Percentiles rank a stretch among this genome's conserved stretches.
These are phyloP conservation scores for Micropterix aruncella DNA, from an alignment of 2,888 invertebrate species.

Conservation along the genomic window DNA sequence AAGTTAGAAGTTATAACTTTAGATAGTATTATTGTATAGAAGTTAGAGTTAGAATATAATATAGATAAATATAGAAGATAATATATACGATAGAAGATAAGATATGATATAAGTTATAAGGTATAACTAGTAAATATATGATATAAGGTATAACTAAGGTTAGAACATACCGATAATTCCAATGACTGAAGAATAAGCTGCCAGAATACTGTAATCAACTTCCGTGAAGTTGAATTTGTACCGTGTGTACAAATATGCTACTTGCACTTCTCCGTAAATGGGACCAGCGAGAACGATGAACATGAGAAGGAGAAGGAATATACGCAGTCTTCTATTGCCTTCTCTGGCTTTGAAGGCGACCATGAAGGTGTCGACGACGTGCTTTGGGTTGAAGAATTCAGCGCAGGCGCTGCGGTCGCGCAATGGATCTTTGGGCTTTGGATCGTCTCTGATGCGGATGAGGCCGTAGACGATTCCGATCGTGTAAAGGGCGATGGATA, in stretches of 20 bases:
- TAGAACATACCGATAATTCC: not conserved
- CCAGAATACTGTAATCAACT: conserved; percentile 26
- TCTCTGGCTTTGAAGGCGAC: conserved; percentile 25
- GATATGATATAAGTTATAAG: no score
- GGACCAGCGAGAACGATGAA: conserved; percentile 36
- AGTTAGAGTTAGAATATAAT: no score
- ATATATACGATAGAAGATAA: no score
- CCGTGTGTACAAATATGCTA: conserved; percentile 32
- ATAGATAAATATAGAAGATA: no score
- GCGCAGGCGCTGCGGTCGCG: not conserved
- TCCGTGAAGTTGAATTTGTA: conserved; percentile 31
- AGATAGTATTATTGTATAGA: no score
- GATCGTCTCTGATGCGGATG: conserved; percentile 25
- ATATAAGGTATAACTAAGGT: not conserved
- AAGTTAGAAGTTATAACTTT: no score
- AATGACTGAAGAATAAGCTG: not conserved
- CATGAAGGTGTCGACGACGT: conserved; percentile 20
- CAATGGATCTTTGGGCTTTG: not conserved
- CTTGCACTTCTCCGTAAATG: conserved; percentile 35
- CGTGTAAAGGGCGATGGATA: conserved; percentile 20
- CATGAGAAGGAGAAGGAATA: conserved; percentile 25
- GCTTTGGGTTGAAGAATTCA: conserved; percentile 10
- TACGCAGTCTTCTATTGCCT: conserved; percentile 23
- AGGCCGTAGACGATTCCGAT: conserved; percentile 25
- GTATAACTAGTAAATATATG: no score